Conservation (phyloP, 2,888 invertebrate genomes). For the Calephelis perditalis region DNA sequence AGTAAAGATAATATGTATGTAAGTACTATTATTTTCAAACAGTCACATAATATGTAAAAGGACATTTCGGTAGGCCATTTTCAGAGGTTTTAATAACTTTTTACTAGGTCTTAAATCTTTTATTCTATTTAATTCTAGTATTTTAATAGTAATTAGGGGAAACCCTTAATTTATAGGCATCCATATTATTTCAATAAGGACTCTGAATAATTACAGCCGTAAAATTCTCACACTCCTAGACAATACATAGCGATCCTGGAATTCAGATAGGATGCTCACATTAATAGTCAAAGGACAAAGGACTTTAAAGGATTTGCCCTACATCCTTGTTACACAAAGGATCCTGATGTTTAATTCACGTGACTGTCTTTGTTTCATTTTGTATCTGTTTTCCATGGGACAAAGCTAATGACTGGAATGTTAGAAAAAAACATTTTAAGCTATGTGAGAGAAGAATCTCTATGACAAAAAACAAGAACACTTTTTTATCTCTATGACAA, state of each 20-base stretch:
- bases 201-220: too few species aligned
- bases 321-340: conserved; percentile 6
- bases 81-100: too few species aligned
- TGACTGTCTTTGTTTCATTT: conserved; percentile 7
- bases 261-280: conserved; percentile 1
- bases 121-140: too few species aligned
- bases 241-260: neutral
- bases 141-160: too few species aligned
- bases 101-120: too few species aligned
- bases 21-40: too few species aligned
- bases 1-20: too few species aligned
- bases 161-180: too few species aligned
- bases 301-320: conserved; percentile 2
- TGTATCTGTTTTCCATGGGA: conserved; percentile 4
- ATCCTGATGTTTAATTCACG: conserved; percentile 9
- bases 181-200: too few species aligned
- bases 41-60: too few species aligned
- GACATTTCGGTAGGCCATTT: too few species aligned
- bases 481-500: neutral
- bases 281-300: conserved; percentile 11
- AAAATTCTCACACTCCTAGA: too few species aligned
- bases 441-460: neutral
- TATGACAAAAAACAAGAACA: neutral
- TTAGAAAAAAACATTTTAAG: neutral
- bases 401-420: conserved; percentile 5